Evolutionary conservation across 2,113 vertebrate species (phyloP).

Genomic region (Nestor notabilis): DNA sequence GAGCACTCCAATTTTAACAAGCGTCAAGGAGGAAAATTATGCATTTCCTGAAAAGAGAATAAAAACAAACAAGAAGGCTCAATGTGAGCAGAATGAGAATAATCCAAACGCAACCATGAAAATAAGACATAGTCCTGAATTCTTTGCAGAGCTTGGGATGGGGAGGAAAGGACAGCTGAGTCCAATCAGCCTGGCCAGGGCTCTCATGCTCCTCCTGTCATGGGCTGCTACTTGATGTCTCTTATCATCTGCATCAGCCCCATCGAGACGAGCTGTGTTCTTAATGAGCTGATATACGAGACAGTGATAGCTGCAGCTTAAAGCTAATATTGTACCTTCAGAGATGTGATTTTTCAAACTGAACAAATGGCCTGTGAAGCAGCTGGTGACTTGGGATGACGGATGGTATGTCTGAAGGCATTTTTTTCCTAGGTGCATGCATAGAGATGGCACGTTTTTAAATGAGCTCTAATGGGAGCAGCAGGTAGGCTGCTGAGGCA

Average conservation of each 20-base stretch:
- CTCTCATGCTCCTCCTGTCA: conserved; percentile 10
- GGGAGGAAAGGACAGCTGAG: conserved; percentile 35
- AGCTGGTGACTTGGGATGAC: not conserved
- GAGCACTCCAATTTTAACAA: rapidly evolving
- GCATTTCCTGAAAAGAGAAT: not conserved
- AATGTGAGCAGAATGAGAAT: rapidly evolving
- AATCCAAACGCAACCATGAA: not conserved
- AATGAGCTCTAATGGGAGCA: not conserved
- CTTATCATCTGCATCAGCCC: conserved; percentile 49
- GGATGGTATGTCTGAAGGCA: not conserved
- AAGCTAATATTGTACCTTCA: conserved; percentile 10
- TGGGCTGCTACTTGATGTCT: conserved; percentile 25
- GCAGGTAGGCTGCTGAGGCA: not conserved
- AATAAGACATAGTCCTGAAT: not conserved
- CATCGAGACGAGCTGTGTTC: not conserved
- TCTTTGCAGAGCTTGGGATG: not conserved
- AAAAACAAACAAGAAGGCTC: not conserved
- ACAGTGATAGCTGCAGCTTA: conserved; percentile 32
- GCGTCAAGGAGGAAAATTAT: not conserved
- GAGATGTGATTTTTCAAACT: conserved; percentile 28
- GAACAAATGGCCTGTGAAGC: conserved; percentile 45
- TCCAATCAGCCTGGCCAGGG: not conserved
- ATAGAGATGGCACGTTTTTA: not conserved
- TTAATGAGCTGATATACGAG: conserved; percentile 63
- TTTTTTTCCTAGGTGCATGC: not conserved